phyloP scores from a whole-genome alignment of 2,888 invertebrate species.

The Diabrotica balteata region DNA sequence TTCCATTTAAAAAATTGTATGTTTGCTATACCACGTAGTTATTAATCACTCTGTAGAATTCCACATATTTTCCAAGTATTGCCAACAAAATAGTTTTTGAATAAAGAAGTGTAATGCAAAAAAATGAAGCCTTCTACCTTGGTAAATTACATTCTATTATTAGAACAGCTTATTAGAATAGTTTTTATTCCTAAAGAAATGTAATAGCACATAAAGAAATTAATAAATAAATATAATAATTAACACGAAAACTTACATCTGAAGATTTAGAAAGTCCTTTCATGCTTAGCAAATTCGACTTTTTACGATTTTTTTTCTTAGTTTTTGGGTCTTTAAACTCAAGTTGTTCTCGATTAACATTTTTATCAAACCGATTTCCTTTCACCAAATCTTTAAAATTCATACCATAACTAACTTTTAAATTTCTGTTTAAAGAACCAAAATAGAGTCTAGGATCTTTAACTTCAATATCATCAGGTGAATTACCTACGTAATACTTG shows the following conservation, averaged over 20 bases:
- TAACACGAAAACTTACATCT: conserved; percentile 19
- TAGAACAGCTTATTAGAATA: no score
- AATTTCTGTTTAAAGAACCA: not conserved
- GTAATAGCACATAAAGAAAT: no score
- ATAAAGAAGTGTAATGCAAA: not conserved
- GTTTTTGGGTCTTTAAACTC: not conserved
- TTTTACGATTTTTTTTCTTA: conserved; percentile 1
- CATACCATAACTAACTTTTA: not conserved
- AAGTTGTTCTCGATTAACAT: not conserved
- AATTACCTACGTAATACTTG: not conserved
- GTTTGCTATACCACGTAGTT: no score
- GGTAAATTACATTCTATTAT: no score
- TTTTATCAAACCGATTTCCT: not conserved
- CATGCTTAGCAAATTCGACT: conserved; percentile 21
- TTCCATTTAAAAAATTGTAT: no score
- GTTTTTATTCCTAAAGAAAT: no score
- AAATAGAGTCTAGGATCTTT: not conserved
- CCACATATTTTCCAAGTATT: no score
- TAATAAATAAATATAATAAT: no score
- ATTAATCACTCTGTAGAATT: no score
- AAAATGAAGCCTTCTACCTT: no score
- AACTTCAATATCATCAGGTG: not conserved
- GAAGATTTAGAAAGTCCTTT: conserved; percentile 28
- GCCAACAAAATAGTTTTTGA: no score
- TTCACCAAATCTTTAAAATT: not conserved